These are phyloP conservation scores for Coracias cyanogaster DNA, from an alignment of 2,797 vertebrate genomes.

Conservation along the genomic window DNA sequence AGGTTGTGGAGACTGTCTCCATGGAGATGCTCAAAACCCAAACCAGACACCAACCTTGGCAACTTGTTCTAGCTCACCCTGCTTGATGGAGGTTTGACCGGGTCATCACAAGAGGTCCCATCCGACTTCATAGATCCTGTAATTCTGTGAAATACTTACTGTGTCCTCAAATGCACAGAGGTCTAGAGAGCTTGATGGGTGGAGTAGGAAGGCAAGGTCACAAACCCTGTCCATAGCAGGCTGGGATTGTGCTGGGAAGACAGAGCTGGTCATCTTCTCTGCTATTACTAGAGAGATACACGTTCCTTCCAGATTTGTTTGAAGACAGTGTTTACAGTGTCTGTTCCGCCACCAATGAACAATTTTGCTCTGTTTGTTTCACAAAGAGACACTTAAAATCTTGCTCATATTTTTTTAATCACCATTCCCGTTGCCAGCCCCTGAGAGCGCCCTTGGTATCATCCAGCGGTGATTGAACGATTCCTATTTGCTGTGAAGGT, in stretches of 20 bases:
- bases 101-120: background rate
- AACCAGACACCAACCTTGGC: background rate
- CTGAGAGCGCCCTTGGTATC: background rate
- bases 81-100: background rate
- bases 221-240: background rate
- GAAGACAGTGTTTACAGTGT: background rate
- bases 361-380: conserved; percentile 26
- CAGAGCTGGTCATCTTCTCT: background rate
- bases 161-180: background rate
- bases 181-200: background rate
- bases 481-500: background rate
- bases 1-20: background rate
- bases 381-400: background rate
- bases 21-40: background rate
- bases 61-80: background rate
- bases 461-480: background rate
- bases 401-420: conserved; percentile 1
- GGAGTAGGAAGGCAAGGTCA: background rate
- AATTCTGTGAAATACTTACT: background rate
- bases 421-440: background rate
- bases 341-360: background rate
- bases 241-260: background rate
- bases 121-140: background rate
- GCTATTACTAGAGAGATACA: background rate
- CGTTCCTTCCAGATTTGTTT: background rate